phyloP scores from a whole-genome alignment of 2,113 vertebrate species.

The Anarhynchus alexandrinus region DNA sequence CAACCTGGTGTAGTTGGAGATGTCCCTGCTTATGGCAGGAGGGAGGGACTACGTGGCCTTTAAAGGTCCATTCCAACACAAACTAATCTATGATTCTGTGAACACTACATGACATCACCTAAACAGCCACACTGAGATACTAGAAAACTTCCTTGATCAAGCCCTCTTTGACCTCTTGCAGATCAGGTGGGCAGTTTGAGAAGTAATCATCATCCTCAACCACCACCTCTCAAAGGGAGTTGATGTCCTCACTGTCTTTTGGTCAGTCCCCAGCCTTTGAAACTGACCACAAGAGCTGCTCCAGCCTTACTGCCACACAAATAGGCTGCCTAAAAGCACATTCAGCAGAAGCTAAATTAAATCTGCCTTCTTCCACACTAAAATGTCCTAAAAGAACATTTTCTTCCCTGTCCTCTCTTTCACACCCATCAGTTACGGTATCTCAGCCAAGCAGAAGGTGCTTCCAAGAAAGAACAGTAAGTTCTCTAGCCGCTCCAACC shows the following conservation, averaged over 20 bases:
- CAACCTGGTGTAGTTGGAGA: not conserved
- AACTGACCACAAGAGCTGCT: not conserved
- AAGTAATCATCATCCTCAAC: not conserved
- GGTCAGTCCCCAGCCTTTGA: not conserved
- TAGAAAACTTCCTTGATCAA: not conserved
- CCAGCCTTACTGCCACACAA: not conserved
- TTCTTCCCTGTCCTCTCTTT: not conserved
- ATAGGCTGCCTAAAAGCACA: not conserved
- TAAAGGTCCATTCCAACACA: not conserved
- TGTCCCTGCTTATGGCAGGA: not conserved
- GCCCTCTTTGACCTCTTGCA: not conserved
- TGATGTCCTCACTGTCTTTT: not conserved
- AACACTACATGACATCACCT: not conserved
- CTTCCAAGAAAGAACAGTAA: not conserved
- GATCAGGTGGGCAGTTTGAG: not conserved
- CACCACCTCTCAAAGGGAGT: not conserved
- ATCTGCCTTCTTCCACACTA: not conserved
- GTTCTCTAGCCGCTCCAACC: not conserved
- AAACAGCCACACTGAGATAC: not conserved
- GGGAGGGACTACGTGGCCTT: not conserved
- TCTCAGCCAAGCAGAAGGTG: not conserved
- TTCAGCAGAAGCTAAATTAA: not conserved
- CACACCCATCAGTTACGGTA: not conserved
- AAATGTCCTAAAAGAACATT: not conserved
- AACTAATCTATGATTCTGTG: not conserved